Evolutionary conservation across 2,113 vertebrate species (phyloP).

Genomic region (Aptenodytes forsteri): DNA sequence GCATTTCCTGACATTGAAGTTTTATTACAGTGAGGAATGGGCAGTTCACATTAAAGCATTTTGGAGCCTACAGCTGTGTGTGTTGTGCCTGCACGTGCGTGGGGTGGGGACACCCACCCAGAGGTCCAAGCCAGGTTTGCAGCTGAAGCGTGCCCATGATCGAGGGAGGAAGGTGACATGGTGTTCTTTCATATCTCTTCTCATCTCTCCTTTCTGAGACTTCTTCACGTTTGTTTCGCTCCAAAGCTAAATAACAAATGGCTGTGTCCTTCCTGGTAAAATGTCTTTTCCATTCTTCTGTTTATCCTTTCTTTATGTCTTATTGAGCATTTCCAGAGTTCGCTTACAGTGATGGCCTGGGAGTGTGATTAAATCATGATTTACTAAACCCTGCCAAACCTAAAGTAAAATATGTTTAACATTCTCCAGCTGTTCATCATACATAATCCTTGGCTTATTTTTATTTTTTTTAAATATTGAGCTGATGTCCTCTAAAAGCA

Average conservation of each 20-base stretch:
- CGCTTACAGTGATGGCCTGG: constrained; percentile 40
- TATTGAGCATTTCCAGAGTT: constrained; percentile 63
- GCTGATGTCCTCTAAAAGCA: constrained; percentile 26
- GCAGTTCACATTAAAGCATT: not conserved
- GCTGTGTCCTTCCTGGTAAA: constrained; percentile 45
- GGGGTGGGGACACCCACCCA: not conserved
- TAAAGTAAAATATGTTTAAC: constrained; percentile 67
- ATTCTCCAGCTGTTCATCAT: constrained; percentile 71
- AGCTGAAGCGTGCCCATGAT: not conserved
- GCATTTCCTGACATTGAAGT: not conserved
- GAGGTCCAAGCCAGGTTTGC: not conserved
- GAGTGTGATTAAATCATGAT: constrained; percentile 64
- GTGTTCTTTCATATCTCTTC: not conserved
- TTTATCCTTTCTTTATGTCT: constrained; percentile 46
- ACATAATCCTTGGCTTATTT: constrained; percentile 40
- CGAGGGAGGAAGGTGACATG: not conserved
- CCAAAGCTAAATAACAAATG: constrained; percentile 42
- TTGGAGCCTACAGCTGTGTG: not conserved
- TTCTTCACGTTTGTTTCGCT: not conserved
- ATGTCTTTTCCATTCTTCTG: constrained; percentile 52
- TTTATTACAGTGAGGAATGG: not conserved
- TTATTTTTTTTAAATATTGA: constrained; percentile 57
- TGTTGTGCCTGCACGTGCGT: too few relatives aligned
- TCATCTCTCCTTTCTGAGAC: not conserved
- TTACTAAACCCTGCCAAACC: constrained; percentile 67